Evolutionary conservation across 2,797 vertebrate species (phyloP), one percentile per base, ranked within the genome.

Genomic region (Acomys russatus): DNA sequence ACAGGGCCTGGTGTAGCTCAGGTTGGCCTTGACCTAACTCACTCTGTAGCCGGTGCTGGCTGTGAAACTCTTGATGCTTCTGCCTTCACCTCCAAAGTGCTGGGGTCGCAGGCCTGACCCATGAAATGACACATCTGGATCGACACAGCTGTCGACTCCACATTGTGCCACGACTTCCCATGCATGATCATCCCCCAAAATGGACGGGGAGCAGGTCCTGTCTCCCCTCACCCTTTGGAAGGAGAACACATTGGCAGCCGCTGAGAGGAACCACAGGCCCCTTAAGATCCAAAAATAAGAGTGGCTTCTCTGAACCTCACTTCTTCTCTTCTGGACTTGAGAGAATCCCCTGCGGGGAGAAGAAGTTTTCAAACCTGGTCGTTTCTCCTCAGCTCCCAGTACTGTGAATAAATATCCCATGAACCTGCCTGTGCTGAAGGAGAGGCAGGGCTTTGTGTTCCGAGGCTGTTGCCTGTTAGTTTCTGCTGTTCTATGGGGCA

Each of bases 301-400:
- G 61, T 88, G 76, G 33, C 49, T 92, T 91, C 83, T 85, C 63
- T 71, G 33, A 76, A 76, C 30, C 64, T 79, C 90, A 38, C 49
- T 33, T 88, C 33, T 94, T 86, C 80, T 83, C 54, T 92, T 49
- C 63, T 83, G 86, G 1, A 59, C 30, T 68, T 85, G 84, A 94
- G 59, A 94, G n/a, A 59, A 17, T 59, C 56, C 22, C 15, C 80
- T 51, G 49, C 14, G 61, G 30, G 38, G 71, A 82, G 22, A 33
- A n/a, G 49, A n/a, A 44, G 56, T 49, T 89, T 95, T 95, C 71
- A 83, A 90, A 94, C 84, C 33, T 84, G 33, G 66, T 85, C 73
- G 20, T 63, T 63, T 22, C 68, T 83, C 76, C 63, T 28, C 51
- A 91, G 59, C 12, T 28, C 93, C 30, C 38, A 51, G 71, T 2